Base-by-base conservation (phyloP, 2,888 invertebrate genomes). In the Aphodius granarius region DNA sequence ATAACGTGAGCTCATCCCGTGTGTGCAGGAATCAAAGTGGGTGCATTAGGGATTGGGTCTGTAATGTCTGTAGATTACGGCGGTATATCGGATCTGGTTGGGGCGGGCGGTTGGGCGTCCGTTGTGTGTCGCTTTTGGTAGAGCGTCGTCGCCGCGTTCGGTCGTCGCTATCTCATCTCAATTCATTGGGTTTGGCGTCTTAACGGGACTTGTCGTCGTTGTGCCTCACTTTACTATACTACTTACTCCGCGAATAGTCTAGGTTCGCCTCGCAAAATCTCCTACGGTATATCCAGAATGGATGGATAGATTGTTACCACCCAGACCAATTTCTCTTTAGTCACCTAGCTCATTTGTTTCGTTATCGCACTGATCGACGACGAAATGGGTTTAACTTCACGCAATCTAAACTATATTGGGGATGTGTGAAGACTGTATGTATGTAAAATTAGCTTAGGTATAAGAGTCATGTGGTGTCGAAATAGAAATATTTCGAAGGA, bases 21-120 rank as follows among this genome's bases (percentile, higher is more conserved):
- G 78, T 80, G 81, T 78, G 81, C 79, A 77, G 81, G 81, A 82
- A 82, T 82, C 82, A 82, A 82, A 82, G 81, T 80, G 80, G 81
- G 79, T 78, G 81, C 81, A 82, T 82, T 82, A 82, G 79, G 81
- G 81, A 80, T 80, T 79, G 81, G 80, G 79, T 76, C 81, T 78
- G 80, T 82, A 82, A 82, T 82, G 81, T 81, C 80, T 79, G 78
- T 78, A 82, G 82, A 82, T 82, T 82, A 82, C 81, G 78, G 78
- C 79, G 80, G 78, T 80, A 80, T 80, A 80, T 80, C 82, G 81
- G 79, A 78, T 80, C 72, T 64, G 43, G 72, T 21, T 13, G 63
- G 64, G 74, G 74, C 20, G 74, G 70, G 70, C 71, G 63, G 66
- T 70, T 73, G 73, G 43, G 73, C 73, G 71, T 73, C 71, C 75